Conservation (phyloP, 2,797 vertebrate genomes). For the Tinamus major region DNA sequence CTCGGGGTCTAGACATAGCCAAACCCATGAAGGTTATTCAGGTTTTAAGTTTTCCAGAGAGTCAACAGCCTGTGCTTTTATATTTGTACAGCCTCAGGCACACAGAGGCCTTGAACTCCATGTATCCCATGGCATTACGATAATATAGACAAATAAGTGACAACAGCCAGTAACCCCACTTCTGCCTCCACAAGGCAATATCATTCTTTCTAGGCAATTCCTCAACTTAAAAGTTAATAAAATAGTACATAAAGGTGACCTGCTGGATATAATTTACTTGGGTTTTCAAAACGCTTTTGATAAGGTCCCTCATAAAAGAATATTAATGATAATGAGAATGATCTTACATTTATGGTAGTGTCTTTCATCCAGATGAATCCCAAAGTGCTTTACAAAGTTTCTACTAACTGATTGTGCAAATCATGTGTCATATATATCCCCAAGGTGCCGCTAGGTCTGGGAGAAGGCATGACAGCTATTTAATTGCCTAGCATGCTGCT, state of each 20-base stretch:
- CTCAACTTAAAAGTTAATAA: conserved; percentile 65
- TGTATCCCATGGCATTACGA: not conserved
- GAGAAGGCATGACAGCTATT: conserved; percentile 34
- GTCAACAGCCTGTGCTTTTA: not conserved
- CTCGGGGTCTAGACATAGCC: not conserved
- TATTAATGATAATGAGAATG: conserved; percentile 70
- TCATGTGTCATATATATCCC: conserved; percentile 38
- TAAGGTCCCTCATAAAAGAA: conserved; percentile 65
- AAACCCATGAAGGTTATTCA: not conserved
- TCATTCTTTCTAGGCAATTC: conserved; percentile 5
- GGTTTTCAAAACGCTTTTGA: conserved; percentile 65
- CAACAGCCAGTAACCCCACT: not conserved
- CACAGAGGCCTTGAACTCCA: not conserved
- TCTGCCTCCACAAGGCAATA: not conserved
- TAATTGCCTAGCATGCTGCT: conserved; percentile 19
- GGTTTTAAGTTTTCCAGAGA: not conserved
- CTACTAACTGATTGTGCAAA: conserved; percentile 57
- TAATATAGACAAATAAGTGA: conserved; percentile 11
- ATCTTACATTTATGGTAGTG: conserved; percentile 58
- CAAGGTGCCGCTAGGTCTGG: not conserved
- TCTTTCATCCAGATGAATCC: conserved; percentile 62
- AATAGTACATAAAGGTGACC: conserved; percentile 69
- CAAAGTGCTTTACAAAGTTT: conserved; percentile 57
- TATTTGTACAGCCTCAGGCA: not conserved
- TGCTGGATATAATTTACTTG: conserved; percentile 43